A percentile compares a stretch with the other conserved stretches of the same genome.
phyloP scores from a whole-genome alignment of 2,888 invertebrate genomes.

The Eristalis tenax region DNA sequence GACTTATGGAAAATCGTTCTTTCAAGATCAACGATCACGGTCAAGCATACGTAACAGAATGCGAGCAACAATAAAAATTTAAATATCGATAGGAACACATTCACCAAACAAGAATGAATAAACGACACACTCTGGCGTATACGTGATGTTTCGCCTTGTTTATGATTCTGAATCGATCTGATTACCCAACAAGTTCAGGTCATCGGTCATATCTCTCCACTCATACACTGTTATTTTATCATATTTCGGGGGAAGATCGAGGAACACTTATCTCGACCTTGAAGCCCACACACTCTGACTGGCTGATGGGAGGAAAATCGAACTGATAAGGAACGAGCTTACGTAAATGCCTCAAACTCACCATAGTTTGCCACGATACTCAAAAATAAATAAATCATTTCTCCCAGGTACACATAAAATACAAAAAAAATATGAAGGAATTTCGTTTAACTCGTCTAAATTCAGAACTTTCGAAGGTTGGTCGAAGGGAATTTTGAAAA shows the following conservation, averaged over 20 bases:
- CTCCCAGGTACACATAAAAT: conserved; percentile 58
- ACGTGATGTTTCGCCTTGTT: conserved; percentile 28
- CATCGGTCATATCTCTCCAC: conserved; percentile 47
- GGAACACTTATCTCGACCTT: not conserved
- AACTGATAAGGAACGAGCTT: conserved; percentile 44
- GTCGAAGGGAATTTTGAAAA: conserved; percentile 34
- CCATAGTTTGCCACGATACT: conserved; percentile 80
- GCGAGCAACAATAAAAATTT: not conserved
- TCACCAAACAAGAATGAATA: not conserved
- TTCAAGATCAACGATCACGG: conserved; percentile 60
- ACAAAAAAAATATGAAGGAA: conserved; percentile 49
- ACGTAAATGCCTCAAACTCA: conserved; percentile 75
- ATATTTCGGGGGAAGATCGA: not conserved
- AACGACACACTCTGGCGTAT: conserved; percentile 34
- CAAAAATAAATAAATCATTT: conserved; percentile 80
- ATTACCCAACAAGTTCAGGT: conserved; percentile 27
- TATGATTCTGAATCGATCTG: not conserved
- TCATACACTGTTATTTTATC: not conserved
- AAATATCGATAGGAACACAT: not conserved
- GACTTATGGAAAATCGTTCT: conserved; percentile 43
- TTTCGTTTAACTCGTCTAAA: conserved; percentile 48
- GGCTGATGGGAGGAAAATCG: not conserved
- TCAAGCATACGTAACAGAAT: conserved; percentile 12
- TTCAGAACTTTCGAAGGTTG: conserved; percentile 43
- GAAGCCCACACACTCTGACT: not conserved